Evolutionary conservation across 2,888 invertebrate genomes (phyloP).

Genomic region (Quadroppia sp.): DNA sequence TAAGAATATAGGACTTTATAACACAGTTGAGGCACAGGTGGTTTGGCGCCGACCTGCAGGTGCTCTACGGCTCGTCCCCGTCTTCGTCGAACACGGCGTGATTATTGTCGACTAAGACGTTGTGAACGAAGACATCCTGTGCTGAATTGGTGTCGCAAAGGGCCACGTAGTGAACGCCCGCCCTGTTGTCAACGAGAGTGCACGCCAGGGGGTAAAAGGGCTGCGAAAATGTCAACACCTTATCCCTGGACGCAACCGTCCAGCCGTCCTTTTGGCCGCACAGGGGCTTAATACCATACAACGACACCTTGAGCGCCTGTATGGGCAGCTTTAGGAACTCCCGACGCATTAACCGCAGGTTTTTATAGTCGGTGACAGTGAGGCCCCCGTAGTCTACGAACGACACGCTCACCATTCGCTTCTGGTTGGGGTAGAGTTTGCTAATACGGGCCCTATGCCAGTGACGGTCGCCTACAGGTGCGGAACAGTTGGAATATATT

Average conservation of each 20-base stretch:
- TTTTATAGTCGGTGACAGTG: background rate
- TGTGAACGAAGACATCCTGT: conserved; percentile 3
- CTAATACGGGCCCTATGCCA: conserved; percentile 19
- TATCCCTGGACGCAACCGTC: background rate
- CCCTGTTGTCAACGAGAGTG: background rate
- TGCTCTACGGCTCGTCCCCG: background rate
- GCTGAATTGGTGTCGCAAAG: conserved; percentile 4
- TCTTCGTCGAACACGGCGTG: background rate
- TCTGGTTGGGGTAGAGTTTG: background rate
- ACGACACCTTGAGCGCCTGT: background rate
- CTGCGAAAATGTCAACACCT: background rate
- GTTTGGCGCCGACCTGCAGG: background rate
- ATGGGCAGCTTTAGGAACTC: conserved; percentile 3
- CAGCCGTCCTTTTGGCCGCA: background rate
- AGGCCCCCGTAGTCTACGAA: conserved; percentile 17
- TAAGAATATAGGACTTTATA: too few species aligned
- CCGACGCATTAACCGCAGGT: background rate
- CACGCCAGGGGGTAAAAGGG: background rate
- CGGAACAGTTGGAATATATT: background rate
- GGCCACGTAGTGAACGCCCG: background rate
- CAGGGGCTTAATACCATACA: conserved; percentile 25
- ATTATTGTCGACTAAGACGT: background rate
- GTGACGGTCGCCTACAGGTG: background rate
- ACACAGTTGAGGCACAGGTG: too few species aligned
- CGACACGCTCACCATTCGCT: background rate